Evolutionary conservation across 2,113 vertebrate species (phyloP), one percentile per base, ranked within the genome.

Genomic region (Kryptolebias marmoratus): DNA sequence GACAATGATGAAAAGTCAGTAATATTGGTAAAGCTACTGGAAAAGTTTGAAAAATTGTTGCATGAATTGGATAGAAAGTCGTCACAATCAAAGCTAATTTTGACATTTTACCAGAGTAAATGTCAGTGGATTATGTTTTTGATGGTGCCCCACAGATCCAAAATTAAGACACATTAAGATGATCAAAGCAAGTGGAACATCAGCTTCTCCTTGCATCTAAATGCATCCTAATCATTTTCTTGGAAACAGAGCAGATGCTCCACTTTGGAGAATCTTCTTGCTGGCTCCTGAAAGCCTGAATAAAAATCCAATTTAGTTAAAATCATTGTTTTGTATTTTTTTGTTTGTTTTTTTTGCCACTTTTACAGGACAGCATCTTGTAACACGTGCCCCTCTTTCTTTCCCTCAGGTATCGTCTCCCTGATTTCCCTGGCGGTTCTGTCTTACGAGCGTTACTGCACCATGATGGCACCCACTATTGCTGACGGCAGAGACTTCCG

Each of bases 371-470:
- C 54, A 30, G 27, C 61, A 56, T 5, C 16, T 50, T 67, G 48
- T 52, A 10, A 31, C 0, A 9, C 39, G 8, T 42, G 39, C 9
- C 8, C 5, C 10, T 22, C 9, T 60, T 56, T 47, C 7, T 28
- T 54, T 27, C 36, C 55, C 50, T 3, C 86, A 96, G 95, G 94
- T 30, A 93, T 93, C 0, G 92, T 95, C 58, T 96, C 94, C 0
- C 90, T 96, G 32, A 90, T 94, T 53, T 94, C 94, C 1, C 77
- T 95, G 88, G 94, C 95, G 1, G 91, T 95, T n/a, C 90, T 96
- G 31, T 95, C 94, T 1, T 96, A 94, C 0, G 93, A 96, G 83
- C 90, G 92, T 11, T 95, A 92, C 88, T 90, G 86, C 86, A 94
- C 94, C 72, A 93, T 95, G 92, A 92, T 90, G 18, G 56, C 80